Conservation (phyloP, 2,888 invertebrate genomes). For the Agriopis marginaria region DNA sequence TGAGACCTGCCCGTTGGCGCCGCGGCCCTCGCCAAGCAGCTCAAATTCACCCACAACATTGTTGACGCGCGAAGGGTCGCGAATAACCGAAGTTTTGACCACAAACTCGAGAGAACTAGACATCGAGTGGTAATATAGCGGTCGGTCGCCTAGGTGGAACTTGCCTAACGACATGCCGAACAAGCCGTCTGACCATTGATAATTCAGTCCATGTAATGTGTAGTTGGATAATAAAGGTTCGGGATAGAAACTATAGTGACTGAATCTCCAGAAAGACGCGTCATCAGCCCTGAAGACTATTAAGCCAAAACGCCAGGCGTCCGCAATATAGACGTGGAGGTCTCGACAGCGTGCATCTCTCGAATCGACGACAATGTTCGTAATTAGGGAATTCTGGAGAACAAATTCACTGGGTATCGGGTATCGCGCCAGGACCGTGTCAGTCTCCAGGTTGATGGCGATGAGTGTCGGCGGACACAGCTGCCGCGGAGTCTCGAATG, state of each 20-base stretch:
- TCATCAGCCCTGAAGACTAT: constrained; percentile 88
- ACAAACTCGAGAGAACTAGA: constrained; percentile 93
- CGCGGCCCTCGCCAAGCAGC: constrained; percentile 84
- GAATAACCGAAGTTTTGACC: constrained; percentile 89
- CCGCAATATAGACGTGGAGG: constrained; percentile 89
- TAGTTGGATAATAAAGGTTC: constrained; percentile 91
- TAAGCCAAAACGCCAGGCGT: constrained; percentile 89
- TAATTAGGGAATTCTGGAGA: constrained; percentile 89
- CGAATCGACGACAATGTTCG: constrained; percentile 89
- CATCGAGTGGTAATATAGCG: constrained; percentile 93
- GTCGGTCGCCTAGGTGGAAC: constrained; percentile 85
- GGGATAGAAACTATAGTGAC: constrained; percentile 90
- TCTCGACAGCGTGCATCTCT: constrained; percentile 87
- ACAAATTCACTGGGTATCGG: constrained; percentile 89
- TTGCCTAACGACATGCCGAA: constrained; percentile 91
- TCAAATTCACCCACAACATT: constrained; percentile 73
- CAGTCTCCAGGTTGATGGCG: constrained; percentile 90
- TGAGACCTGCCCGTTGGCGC: constrained; percentile 89
- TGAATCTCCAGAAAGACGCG: constrained; percentile 88
- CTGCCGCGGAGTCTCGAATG: constrained; percentile 88
- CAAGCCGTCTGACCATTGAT: constrained; percentile 93
- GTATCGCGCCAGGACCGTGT: constrained; percentile 87
- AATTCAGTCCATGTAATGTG: constrained; percentile 91
- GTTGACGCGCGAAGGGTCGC: constrained; percentile 85
- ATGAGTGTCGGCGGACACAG: constrained; percentile 91